Percentiles rank a stretch among this genome's conserved stretches.
phyloP scores from a whole-genome alignment of 2,113 vertebrate species.

The Planiliza haematocheilus region DNA sequence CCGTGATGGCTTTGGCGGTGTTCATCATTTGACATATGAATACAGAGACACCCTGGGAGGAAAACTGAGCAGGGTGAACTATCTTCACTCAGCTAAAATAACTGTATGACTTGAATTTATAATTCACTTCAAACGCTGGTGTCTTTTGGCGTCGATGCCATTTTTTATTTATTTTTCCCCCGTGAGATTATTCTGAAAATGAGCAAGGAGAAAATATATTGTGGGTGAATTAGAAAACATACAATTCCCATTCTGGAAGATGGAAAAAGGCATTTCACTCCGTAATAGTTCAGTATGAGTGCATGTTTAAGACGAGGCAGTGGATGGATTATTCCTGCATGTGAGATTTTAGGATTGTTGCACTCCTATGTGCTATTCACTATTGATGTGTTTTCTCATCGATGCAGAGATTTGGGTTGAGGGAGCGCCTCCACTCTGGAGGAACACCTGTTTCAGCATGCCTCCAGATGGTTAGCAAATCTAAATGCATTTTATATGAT shows the following conservation, averaged over 20 bases:
- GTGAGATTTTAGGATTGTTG: constrained; percentile 12
- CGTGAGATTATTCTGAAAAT: background rate
- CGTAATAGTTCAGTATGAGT: background rate
- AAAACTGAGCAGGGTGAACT: constrained; percentile 25
- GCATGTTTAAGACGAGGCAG: background rate
- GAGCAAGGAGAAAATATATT: background rate
- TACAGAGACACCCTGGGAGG: constrained; percentile 53
- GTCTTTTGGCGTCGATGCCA: background rate
- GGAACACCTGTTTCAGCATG: constrained; percentile 76
- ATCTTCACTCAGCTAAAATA: constrained; percentile 51
- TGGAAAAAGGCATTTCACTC: background rate
- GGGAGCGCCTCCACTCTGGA: constrained; percentile 66
- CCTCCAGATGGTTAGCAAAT: constrained; percentile 79
- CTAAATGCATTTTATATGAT: constrained; percentile 78
- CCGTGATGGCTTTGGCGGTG: constrained; percentile 34
- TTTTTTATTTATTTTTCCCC: background rate
- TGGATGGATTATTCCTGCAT: constrained; percentile 32
- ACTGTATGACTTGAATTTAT: constrained; percentile 44
- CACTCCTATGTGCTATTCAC: constrained; percentile 25
- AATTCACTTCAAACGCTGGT: constrained; percentile 30
- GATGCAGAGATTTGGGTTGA: constrained; percentile 68
- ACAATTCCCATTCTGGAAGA: constrained; percentile 7
- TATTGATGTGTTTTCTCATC: constrained; percentile 70
- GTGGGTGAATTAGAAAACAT: constrained; percentile 11
- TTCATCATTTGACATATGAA: constrained; percentile 56